Evolutionary conservation across 2,113 vertebrate species (phyloP), one percentile per base, ranked within the genome.

Genomic region (Ceuthmochares aereus): DNA sequence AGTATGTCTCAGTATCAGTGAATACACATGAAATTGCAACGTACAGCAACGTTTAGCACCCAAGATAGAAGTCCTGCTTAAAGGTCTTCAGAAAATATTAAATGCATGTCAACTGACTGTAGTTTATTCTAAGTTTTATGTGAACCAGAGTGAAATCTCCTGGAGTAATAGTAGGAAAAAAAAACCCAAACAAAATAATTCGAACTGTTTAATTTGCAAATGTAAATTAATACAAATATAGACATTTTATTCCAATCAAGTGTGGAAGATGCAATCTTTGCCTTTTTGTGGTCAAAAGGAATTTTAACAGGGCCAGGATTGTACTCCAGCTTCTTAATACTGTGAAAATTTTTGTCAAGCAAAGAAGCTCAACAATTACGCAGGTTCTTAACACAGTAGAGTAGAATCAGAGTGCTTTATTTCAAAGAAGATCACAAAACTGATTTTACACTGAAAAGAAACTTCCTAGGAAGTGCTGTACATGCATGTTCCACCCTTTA

Each of bases 401-500:
- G 43, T 42, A 69, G 55, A 84, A 69, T 52, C 36, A 32, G 83
- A 59, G 70, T 32, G 47, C 9, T 58, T 78, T 62, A 10, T 63
- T 13, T 54, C 56, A 34, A 70, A 66, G 42, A 15, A 47, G 27
- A n/a, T 3, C 67, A 40, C 13, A 25, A 59, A 93, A 84, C 36
- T 4, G n/a, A n/a, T 47, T 22, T 89, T 84, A 36, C 10, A 30
- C 37, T 37, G 42, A n/a, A 66, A 64, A 74, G 73, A 66, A 34
- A 51, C 32, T 37, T 54, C 36, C 56, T 51, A 21, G 19, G 32
- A 84, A 7, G 9, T 26, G 19, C 13, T 63, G 37, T 29, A 68
- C 43, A 29, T 0, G 0, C 5, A 7, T 0, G 1, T 69, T 84
- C n/a, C 68, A 56, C 20, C 29, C 63, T 66, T 73, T 47, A 30